Evolutionary conservation across 2,888 invertebrate genomes (phyloP), one percentile per base, ranked within the genome.

Genomic region (Camponotus fellah): DNA sequence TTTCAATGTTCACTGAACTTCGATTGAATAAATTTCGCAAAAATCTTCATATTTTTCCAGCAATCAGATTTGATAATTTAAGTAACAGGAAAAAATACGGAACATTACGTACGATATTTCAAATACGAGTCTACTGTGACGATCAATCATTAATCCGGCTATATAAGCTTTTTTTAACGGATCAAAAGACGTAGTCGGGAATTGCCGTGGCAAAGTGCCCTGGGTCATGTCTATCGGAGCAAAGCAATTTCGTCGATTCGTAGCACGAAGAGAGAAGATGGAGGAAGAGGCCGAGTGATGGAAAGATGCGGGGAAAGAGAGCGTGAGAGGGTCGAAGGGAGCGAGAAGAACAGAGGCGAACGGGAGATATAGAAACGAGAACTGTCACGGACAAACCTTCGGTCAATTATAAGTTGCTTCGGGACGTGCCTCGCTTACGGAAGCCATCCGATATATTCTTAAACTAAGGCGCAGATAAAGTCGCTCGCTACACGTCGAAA

Each of bases 381-480:
- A 90, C 92, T 93, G 92, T 92, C 93, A 92, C 89, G 86, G 86
- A 88, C 92, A 93, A 92, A 89, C 91, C 88, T 91, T 91, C 87
- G 91, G 91, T 92, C 91, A 92, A 92, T 93, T 93, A 93, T 92
- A 93, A 93, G 91, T 93, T 93, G 89, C 90, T 91, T 85, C 77
- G 84, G 82, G 66, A 93, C 92, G 93, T 92, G 92, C 85, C 68
- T 71, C 65, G 91, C 82, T 82, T 93, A 85, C 87, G 60, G 82
- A 89, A 76, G 87, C 68, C 66, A 66, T 12, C 49, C 14, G 56
- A 56, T 80, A 46, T 43, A 76, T 65, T 37, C 75, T 74, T 79
- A 71, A 83, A 77, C 49, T 60, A 74, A 32, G 40, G 76, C 82
- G 40, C 62, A 65, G 65, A 82, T 84, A 86, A 82, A 72, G 66